Evolutionary conservation across 1,140 invertebrate genomes (phyloP), one percentile per base, ranked within the genome.

Genomic region (Drosophila seguyi): DNA sequence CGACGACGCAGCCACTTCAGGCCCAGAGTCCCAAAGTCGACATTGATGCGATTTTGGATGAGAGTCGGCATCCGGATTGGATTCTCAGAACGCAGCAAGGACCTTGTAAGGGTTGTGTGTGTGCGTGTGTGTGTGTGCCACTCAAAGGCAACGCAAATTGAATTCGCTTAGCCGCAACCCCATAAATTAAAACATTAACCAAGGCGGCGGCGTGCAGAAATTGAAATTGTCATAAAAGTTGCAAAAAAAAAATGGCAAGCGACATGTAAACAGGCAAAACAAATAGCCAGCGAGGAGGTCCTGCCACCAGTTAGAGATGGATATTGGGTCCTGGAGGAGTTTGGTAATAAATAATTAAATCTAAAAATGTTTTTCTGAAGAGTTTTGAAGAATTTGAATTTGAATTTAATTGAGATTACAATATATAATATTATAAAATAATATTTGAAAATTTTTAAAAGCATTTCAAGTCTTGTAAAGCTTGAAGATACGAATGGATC

Each of bases 91-190:
- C 18, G 31, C 27, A 20, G 18, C 16, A 13, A 25, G 38, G 22
- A 25, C 31, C 38, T 14, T 48, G 22, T 13, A 27, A 71, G 50
- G 71, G 75, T 44, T 75, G 29, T 48, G 47, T 48, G 56, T 50
- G 45, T 60, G 25, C n/a, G n/a, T 22, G 59, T 10, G 36, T 16
- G 56, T 48, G 38, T 59, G 36, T n/a, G 63, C 38, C 45, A 82
- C 44, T 76, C 61, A 52, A 68, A 61, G 76, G 84, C 85, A 79
- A 38, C 61, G 50, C 86, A 85, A 88, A 88, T 85, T 66, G 86
- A 63, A 88, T 90, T 90, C 85, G 86, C 81, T 90, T 90, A 88
- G 81, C 73, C 81, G 63, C 85, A 88, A 88, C 85, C 85, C 85
- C 81, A 90, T 90, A 90, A 90, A 88, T 88, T 90, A 90, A 79